Evolutionary conservation across 2,113 vertebrate genomes (phyloP), one percentile per base, ranked within the genome.

Genomic region (Oncorhynchus nerka): DNA sequence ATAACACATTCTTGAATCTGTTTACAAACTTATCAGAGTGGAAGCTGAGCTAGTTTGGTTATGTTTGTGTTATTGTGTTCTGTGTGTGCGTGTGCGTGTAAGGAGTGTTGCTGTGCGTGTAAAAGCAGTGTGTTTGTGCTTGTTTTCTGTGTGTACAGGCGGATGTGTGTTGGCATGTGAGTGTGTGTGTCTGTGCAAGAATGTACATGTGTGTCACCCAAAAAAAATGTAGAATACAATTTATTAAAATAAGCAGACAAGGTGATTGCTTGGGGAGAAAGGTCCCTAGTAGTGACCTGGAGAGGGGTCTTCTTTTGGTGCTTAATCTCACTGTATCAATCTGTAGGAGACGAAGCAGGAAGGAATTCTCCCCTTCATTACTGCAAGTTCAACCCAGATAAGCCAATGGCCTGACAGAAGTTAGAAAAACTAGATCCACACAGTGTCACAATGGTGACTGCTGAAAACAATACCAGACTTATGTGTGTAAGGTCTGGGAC

Each of bases 191-290:
- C 9, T 9, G 9, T 45, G 9, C 39, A 3, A 45, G 39, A 45
- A 45, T 45, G 39, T 74, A 64, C 74, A 71, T 66, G 26, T 55
- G 3, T 55, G 3, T 55, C 16, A 16, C 3, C 1, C 16, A 68
- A 20, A 8, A 8, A 24, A 39, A 45, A 45, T 11, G 0, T 11
- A 48, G 2, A 45, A 45, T 45, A 79, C 65, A 80, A 3, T 78
- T 76, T 77, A 79, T 68, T 78, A 74, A 85, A 79, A 83, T 48
- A 15, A 57, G 81, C 24, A 70, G 88, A 89, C 87, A 88, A 89
- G 76, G 84, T 83, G 87, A 89, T 77, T 80, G 81, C 62, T 80
- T 72, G 49, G 68, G 9, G 57, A 80, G 67, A 64, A 61, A 26
- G 22, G 70, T 32, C n/a, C 59, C 48, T 11, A 16, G 65, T 45